A percentile compares a stretch with the other conserved stretches of the same genome.
These are phyloP conservation scores for Gymnorhina tibicen DNA, from an alignment of 2,113 vertebrate genomes.

Conservation along the genomic window DNA sequence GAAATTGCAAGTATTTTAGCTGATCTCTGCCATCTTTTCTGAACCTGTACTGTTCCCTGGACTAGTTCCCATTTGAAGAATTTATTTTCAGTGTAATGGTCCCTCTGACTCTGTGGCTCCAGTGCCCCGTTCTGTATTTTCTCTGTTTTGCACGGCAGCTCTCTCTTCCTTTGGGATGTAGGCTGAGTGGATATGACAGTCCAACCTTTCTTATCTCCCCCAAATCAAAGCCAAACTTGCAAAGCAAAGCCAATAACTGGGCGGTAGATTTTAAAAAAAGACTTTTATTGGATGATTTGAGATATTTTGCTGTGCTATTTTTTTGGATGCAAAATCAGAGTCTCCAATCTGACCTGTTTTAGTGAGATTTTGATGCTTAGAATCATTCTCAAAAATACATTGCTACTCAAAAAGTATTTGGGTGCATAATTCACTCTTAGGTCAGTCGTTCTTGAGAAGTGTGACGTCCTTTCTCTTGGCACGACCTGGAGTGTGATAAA, in stretches of 20 bases:
- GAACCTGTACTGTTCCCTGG: not conserved
- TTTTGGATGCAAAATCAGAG: not conserved
- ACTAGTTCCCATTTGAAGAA: not conserved
- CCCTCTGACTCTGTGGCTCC: not conserved
- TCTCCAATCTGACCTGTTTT: not conserved
- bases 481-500: not conserved
- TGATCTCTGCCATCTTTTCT: conserved; percentile 4
- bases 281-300: not conserved
- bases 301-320: not conserved
- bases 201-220: not conserved
- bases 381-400: not conserved
- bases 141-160: not conserved
- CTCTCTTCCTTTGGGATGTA: not conserved
- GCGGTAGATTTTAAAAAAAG: not conserved
- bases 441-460: not conserved
- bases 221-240: not conserved
- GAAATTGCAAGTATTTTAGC: not conserved
- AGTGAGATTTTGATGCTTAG: not conserved
- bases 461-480: not conserved
- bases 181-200: not conserved
- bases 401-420: not conserved
- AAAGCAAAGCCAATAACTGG: not conserved
- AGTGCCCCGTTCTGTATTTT: not conserved
- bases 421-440: not conserved
- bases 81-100: not conserved